These are phyloP conservation scores for Eubucco bourcierii DNA, from an alignment of 2,113 vertebrate species.

Conservation along the genomic window DNA sequence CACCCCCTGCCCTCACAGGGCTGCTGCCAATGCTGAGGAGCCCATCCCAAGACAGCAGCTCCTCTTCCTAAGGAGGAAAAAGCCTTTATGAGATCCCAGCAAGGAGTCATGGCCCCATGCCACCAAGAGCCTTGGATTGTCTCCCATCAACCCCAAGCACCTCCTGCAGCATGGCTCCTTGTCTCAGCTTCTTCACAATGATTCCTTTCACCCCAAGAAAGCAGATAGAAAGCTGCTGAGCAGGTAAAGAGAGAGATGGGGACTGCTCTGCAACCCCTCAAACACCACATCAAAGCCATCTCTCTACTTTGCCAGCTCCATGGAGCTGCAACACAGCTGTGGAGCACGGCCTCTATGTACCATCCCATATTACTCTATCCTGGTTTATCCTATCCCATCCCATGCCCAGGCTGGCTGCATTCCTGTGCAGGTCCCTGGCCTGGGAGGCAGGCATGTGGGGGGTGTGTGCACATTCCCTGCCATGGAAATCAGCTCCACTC, in stretches of 20 bases:
- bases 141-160: neutral
- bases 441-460: neutral
- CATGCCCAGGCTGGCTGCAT: neutral
- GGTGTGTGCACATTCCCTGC: fast-evolving
- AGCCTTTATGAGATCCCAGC: slow-evolving; percentile 38
- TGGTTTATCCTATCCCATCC: neutral
- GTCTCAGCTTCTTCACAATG: neutral
- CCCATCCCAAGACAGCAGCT: neutral
- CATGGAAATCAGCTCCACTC: neutral
- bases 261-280: neutral
- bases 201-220: neutral
- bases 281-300: fast-evolving
- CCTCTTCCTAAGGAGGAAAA: slow-evolving; percentile 60
- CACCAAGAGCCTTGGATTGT: neutral
- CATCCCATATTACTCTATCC: neutral
- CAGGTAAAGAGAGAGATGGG: neutral
- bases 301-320: fast-evolving
- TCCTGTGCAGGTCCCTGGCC: neutral
- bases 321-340: neutral
- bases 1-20: neutral
- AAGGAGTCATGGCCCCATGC: neutral
- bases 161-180: fast-evolving
- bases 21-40: neutral
- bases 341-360: fast-evolving
- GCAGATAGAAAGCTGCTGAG: fast-evolving